Evolutionary conservation across 2,797 vertebrate species (phyloP).

Genomic region (Synaphobranchus kaupii): DNA sequence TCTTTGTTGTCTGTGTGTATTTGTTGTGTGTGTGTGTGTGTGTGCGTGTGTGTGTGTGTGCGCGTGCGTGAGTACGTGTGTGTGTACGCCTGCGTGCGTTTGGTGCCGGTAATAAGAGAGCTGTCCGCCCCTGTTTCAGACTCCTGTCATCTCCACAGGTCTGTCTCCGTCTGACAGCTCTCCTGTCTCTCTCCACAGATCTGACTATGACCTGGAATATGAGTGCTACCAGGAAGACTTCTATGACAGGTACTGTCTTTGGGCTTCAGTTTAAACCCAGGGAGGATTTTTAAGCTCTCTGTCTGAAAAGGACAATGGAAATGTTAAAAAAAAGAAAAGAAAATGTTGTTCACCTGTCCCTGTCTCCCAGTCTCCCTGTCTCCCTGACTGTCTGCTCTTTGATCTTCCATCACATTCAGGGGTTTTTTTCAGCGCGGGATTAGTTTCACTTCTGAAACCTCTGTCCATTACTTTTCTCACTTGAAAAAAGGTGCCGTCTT

Average conservation of each 20-base stretch:
- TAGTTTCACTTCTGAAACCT: constrained; percentile 6
- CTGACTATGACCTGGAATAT: constrained; percentile 74
- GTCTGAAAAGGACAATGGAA: constrained; percentile 11
- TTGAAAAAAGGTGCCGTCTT: not conserved
- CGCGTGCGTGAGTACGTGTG: not conserved
- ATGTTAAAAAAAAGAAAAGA: not conserved
- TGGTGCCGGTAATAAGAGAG: not conserved
- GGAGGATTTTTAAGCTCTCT: not conserved
- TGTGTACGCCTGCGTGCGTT: not conserved
- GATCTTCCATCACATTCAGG: constrained; percentile 12
- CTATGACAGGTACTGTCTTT: constrained; percentile 75
- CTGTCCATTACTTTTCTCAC: not conserved
- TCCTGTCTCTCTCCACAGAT: constrained; percentile 58
- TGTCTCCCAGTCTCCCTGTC: not conserved
- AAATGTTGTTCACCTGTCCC: not conserved
- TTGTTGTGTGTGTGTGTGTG: not conserved
- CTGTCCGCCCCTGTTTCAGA: not conserved
- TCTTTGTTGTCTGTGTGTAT: not conserved
- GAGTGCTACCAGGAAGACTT: constrained; percentile 78
- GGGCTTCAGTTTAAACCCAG: not conserved
- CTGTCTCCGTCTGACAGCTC: constrained; percentile 23
- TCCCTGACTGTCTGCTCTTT: not conserved
- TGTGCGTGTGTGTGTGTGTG: not conserved
- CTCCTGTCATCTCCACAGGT: not conserved
- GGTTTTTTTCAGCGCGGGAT: not conserved